Conservation (phyloP, 2,113 vertebrate genomes). For the Syngnathoides biaculeatus region DNA sequence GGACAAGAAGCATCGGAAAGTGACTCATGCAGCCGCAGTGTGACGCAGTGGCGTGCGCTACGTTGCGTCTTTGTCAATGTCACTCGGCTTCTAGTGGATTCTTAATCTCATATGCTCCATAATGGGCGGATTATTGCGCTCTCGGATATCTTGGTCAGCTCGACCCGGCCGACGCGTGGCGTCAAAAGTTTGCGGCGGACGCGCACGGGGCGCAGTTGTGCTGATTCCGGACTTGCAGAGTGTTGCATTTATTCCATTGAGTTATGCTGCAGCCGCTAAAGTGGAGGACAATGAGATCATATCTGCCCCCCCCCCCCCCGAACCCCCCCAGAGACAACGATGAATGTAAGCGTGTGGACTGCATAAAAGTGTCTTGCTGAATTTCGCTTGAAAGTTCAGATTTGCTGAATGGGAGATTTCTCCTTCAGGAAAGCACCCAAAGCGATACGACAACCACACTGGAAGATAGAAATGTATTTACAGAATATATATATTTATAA, state of each 20-base stretch:
- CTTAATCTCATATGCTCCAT: slow-evolving; percentile 8
- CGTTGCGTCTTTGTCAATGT: slow-evolving; percentile 13
- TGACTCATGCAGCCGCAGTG: slow-evolving; percentile 10
- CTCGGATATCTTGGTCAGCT: slow-evolving; percentile 1
- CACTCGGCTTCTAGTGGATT: slow-evolving; percentile 6
- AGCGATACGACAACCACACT: neutral
- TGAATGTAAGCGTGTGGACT: neutral
- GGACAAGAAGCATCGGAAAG: neutral
- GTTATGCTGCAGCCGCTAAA: slow-evolving; percentile 9
- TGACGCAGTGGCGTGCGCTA: neutral
- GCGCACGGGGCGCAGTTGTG: neutral
- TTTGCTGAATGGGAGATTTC: neutral
- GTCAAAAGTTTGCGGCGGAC: neutral
- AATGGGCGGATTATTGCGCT: slow-evolving; percentile 9
- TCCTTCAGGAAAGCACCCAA: neutral
- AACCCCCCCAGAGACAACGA: slow-evolving; percentile 2
- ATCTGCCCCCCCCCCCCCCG: no score
- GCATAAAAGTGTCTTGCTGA: neutral
- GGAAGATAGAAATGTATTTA: neutral
- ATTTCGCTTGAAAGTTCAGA: neutral
- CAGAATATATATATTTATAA: no score
- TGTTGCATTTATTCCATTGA: slow-evolving; percentile 7
- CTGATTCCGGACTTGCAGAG: slow-evolving; percentile 10
- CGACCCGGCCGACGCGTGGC: neutral
- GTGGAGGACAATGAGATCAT: slow-evolving; percentile 10